Conservation (phyloP, 2,113 vertebrate genomes). For the Melanotaenia duboulayi region DNA sequence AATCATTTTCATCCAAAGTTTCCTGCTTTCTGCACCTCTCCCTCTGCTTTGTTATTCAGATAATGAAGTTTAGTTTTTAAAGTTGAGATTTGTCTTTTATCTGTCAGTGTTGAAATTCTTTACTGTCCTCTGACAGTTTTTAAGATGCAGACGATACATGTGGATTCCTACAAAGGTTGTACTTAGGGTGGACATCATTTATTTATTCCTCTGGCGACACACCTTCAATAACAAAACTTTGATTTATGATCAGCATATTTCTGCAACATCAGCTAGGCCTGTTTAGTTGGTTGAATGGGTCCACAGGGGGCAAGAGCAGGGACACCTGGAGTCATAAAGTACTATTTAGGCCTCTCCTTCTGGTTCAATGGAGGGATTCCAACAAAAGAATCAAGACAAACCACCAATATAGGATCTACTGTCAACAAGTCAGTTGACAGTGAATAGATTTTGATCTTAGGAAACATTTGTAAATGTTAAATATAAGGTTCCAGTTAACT, state of each 20-base stretch:
- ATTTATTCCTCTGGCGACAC: constrained; percentile 13
- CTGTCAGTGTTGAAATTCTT: neutral
- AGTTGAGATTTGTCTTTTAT: too few relatives aligned
- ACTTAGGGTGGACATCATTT: constrained; percentile 8
- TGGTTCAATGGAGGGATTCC: constrained; percentile 4
- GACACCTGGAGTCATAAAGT: constrained; percentile 66
- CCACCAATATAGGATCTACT: neutral
- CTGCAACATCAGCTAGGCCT: constrained; percentile 32
- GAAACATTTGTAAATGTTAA: too few relatives aligned
- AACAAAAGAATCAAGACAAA: neutral
- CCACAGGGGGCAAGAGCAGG: constrained; percentile 26
- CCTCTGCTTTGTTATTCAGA: neutral
- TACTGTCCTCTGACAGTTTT: neutral
- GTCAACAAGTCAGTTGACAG: neutral
- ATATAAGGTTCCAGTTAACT: too few relatives aligned
- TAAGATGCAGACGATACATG: neutral
- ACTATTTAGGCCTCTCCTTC: constrained; percentile 12
- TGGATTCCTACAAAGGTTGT: neutral
- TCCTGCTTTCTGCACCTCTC: neutral
- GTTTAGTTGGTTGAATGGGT: constrained; percentile 39
- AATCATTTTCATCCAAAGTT: neutral
- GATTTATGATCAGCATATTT: constrained; percentile 47
- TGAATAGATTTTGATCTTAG: too few relatives aligned
- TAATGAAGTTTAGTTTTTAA: neutral
- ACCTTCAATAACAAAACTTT: constrained; percentile 57